phyloP scores from a whole-genome alignment of 1,140 invertebrate genomes.

The Listronotus oregonensis region DNA sequence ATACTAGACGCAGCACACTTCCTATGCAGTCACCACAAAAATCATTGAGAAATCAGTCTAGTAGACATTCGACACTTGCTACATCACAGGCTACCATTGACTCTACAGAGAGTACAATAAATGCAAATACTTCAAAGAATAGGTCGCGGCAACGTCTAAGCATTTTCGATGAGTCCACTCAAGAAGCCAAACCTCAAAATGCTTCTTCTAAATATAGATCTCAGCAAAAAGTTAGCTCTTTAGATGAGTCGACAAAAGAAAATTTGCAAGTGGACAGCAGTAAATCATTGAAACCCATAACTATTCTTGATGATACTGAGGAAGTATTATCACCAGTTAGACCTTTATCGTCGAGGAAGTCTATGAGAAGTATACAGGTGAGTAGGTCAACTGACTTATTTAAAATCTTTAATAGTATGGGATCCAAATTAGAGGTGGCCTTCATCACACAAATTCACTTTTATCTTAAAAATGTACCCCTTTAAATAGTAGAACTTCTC shows the following conservation, averaged over 20 bases:
- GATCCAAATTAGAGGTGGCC: too few species aligned
- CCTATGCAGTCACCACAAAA: too few species aligned
- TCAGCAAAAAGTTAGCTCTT: not conserved
- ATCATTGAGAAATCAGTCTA: too few species aligned
- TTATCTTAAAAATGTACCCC: too few species aligned
- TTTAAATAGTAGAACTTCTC: too few species aligned
- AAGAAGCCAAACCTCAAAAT: not conserved
- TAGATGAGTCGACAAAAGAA: not conserved
- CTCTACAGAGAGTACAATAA: not conserved
- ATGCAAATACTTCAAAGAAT: slow-evolving; percentile 1
- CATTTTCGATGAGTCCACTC: slow-evolving; percentile 2
- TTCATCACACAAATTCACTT: too few species aligned
- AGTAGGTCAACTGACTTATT: not conserved
- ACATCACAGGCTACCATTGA: not conserved
- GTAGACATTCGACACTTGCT: too few species aligned
- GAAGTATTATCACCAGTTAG: slow-evolving; percentile 1
- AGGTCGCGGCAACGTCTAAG: not conserved
- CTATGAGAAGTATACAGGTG: not conserved
- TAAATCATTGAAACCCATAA: not conserved
- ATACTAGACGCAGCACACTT: too few species aligned
- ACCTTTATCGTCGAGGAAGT: slow-evolving; percentile 1
- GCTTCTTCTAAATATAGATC: not conserved
- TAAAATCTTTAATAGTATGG: too few species aligned
- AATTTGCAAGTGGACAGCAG: not conserved
- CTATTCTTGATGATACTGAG: slow-evolving; percentile 1